Base-by-base conservation (phyloP, 2,113 vertebrate species). In the Mustela lutreola region DNA sequence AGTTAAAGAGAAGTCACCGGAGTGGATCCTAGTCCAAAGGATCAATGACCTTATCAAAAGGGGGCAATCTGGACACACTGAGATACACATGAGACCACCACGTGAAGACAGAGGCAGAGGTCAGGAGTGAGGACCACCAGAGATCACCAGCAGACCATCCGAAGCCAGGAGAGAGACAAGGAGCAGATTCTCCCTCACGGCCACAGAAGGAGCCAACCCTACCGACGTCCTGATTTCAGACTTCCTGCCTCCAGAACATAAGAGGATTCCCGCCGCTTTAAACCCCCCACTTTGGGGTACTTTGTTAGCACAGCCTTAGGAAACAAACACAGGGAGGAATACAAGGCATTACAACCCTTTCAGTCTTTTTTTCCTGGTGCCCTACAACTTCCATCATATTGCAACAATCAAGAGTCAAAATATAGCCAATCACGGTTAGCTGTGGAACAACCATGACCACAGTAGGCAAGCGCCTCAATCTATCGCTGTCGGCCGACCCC, bases 401-500 rank as follows among this genome's bases (percentile, higher is more conserved):
- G 8, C 10, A 63, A 65, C 50, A 24, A 78, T 45, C 73, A 71
- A 60, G 22, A 71, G n/a, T 58, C 5, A 50, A 50, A 80, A 65
- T 65, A 62, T 0, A 33, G 86, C 28, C 39, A 9, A 45, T 21
- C 28, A 50, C 2, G 11, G 53, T 3, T 28, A 70, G 33, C 58
- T 48, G 39, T 10, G 21, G 33, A 63, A 33, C 33, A 67, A 16
- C 1, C 5, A 6, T 8, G 31, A 82, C 22, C 63, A 15, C 63
- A 67, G 0, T 3, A 16, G 31, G 63, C 67, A 11, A 45, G 21
- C 0, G 5, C 22, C 16, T 21, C 31, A 42, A 11, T 63, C 21
- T 11, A 4, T 18, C 31, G 0, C 1, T 0, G 19, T 2, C 7
- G 70, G 42, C 26, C 31, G 33, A 3, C 18, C 31, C n/a, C 71